Evolutionary conservation across 2,888 invertebrate species (phyloP), one percentile per base, ranked within the genome.

Genomic region (Epirrhoe alternata): DNA sequence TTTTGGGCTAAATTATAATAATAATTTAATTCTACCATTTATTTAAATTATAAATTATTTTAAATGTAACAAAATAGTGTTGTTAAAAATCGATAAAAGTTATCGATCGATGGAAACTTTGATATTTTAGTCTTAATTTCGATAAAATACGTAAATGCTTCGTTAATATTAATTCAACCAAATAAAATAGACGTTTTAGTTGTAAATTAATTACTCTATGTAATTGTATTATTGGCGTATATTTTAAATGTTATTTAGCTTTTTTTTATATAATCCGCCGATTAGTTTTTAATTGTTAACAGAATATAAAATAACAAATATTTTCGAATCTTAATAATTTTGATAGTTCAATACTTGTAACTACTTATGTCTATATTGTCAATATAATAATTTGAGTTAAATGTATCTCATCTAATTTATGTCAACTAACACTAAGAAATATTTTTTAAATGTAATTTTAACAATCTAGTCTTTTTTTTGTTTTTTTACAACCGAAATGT

Each of bases 381-480:
- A 42, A 67, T 8, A 58, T 63, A 57, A 30, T 64, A 60, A 53
- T 55, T 55, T 55, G 35, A 59, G 47, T 35, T 59, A 73, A 70
- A 73, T 72, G 70, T 77, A 80, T 78, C 76, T 77, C 74, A 72
- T 75, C 72, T 74, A 72, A 72, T 75, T 75, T 78, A 76, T 77
- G 71, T 76, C 75, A 70, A 74, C 68, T 78, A 79, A 79, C 70
- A 71, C 58, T 82, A 79, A 78, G 79, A 73, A 76, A 78, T 81
- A 74, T 75, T 74, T 78, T 78, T 74, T 77, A 76, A 76, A 71
- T 78, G 60, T 80, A 77, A 81, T 80, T 86, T 87, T 91, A 90
- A 90, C 88, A 86, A 85, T 92, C 92, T 92, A 92, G 92, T 92
- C 92, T 86, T 85, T 85, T 85, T 87, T 80, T 83, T 86, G 80